Base-by-base conservation (phyloP, 2,797 vertebrate genomes). In the Aphelocoma californica region DNA sequence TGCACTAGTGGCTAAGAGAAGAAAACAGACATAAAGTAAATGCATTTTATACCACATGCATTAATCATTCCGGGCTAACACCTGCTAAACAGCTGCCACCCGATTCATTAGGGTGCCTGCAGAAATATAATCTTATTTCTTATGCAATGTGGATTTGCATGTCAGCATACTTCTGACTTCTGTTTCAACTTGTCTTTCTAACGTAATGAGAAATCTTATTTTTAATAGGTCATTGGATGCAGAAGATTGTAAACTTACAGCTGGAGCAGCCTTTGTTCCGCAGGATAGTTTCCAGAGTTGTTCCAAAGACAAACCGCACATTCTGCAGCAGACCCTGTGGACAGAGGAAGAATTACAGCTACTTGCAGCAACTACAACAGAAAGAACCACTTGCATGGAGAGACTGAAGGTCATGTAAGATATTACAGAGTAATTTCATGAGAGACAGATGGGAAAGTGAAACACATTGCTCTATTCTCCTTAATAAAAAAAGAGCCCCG, bases 311-410 rank as follows among this genome's bases (percentile, higher is more conserved):
- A 97, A 99, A 99, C 57, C 98, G 98, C 96, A 99, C 98, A 72
- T 99, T 99, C 98, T 99, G 99, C 83, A 99, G 98, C 86, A 99
- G 98, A 97, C 99, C 99, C 99, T 99, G 97, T 66, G 94, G 97
- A 91, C 54, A 97, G 81, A 97, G n/a, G 47, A 92, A 82, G 92
- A 81, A 94, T 92, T 96, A 87, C 93, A 95, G 61, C 81, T 75
- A 71, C 81, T 88, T 80, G 58, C 54, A 91, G 57, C 3, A 3
- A 80, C 73, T 73, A 47, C 42, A 64, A 84, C 25, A 44, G 42
- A 54, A 57, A 75, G 47, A 36, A 25, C 26, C 66, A 17, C 48
- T 79, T 75, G 10, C 36, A 23, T 5, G 12, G n/a, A 75, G 24
- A 65, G n/a, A n/a, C 34, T 36, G 57, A 78, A 58, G 32, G 56